These are phyloP conservation scores for Halcyon senegalensis DNA, from an alignment of 2,113 vertebrate genomes.

Conservation along the genomic window DNA sequence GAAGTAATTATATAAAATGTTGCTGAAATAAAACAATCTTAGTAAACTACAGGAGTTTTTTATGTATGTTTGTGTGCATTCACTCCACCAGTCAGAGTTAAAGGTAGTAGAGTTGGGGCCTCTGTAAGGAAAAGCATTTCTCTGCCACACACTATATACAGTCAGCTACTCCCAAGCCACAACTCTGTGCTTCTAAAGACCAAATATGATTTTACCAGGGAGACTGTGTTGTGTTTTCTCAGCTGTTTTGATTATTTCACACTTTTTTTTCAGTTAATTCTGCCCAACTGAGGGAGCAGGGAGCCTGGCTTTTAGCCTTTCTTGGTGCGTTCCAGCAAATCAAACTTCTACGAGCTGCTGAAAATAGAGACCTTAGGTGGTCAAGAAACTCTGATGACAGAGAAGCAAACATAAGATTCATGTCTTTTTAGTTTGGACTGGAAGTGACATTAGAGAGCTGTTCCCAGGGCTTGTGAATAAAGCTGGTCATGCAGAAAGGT, in stretches of 20 bases:
- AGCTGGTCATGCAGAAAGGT: not conserved
- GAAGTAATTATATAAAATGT: not conserved
- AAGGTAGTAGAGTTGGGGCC: not conserved
- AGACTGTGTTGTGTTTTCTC: conserved; percentile 48
- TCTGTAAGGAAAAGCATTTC: not conserved
- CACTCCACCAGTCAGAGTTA: not conserved
- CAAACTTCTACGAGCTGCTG: not conserved
- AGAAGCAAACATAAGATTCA: conserved; percentile 59
- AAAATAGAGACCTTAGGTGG: conserved; percentile 14
- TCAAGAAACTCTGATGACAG: conserved; percentile 48
- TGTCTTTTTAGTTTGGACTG: conserved; percentile 50
- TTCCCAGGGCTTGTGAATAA: conserved; percentile 52
- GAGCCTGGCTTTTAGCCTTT: not conserved
- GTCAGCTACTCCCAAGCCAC: not conserved
- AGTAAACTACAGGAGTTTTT: not conserved
- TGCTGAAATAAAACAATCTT: not conserved
- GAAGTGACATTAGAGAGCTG: conserved; percentile 39
- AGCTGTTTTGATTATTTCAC: conserved; percentile 62
- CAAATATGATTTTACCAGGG: conserved; percentile 28
- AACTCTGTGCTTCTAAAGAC: not conserved
- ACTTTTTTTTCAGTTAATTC: not conserved
- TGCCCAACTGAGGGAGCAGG: not conserved
- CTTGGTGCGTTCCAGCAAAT: not conserved
- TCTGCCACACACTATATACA: not conserved
- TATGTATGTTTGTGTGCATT: not conserved